Evolutionary conservation across 2,888 invertebrate genomes (phyloP), one percentile per base, ranked within the genome.

Genomic region (Amphipoea lucens): DNA sequence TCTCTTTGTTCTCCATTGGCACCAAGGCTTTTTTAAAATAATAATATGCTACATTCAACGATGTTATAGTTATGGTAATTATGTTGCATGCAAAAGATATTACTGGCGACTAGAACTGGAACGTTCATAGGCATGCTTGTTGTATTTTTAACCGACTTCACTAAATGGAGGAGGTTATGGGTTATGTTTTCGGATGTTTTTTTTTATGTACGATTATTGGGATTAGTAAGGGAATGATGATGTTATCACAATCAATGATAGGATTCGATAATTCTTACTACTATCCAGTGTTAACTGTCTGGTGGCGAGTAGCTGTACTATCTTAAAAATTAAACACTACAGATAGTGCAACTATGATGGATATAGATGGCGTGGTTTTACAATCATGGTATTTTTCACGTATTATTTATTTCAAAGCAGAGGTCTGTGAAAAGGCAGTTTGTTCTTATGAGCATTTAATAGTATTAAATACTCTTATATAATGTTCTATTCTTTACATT

Each of bases 251-350:
- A 29, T 45, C 9, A n/a, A 7, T 42, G 4, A 0, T 67, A 48
- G 29, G 20, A 69, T 51, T 69, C 20, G 6, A 7, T 36, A 69
- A 23, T 23, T 57, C 23, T 3, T 23, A n/a, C 12, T 57, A 23
- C 4, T 57, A 23, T n/a, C 1, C 36, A 20, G 7, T 23, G 36
- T 9, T 23, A 69, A 54, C 9, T 54, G 11, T 9, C 14, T 70
- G 23, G 70, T 78, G 79, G 12, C 40, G 40, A 79, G n/a, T 40
- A 79, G 79, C n/a, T 79, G 23, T 48, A 79, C 57, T 78, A 71
- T 4, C 1, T 36, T 17, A n/a, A 4, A 63, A 57, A 66, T 5
- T 48, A 1, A 76, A 20, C 57, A 36, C 14, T 51, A 2, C 9
- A 76, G n/a, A 14, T n/a, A 62, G 48, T 63, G 76, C n/a, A 48